phyloP scores from a whole-genome alignment of 2,888 invertebrate genomes.

The Venusia cambrica region DNA sequence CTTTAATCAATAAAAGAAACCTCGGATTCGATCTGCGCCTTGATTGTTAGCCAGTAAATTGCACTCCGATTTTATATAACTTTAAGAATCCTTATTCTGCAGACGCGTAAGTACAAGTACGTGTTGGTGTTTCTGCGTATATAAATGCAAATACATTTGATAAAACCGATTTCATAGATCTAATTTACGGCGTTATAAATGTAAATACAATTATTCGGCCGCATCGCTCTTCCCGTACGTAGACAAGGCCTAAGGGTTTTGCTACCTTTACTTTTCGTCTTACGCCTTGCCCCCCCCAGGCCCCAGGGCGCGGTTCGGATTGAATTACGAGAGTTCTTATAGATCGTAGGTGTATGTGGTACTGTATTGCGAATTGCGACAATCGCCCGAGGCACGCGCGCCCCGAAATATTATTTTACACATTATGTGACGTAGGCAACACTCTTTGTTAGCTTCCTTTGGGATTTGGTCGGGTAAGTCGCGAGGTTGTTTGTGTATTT shows the following conservation, averaged over 20 bases:
- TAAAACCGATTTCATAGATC: no score
- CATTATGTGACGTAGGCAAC: slow-evolving; percentile 48
- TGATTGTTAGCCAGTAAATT: no score
- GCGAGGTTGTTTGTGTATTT: slow-evolving; percentile 3
- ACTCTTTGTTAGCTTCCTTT: slow-evolving; percentile 22
- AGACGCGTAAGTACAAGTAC: no score
- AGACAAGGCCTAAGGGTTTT: slow-evolving; percentile 16
- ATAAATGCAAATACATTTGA: no score
- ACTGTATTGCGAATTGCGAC: slow-evolving; percentile 30
- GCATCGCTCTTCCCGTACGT: slow-evolving; percentile 1
- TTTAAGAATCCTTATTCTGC: no score
- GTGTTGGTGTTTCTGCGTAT: no score
- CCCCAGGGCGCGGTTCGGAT: slow-evolving; percentile 29
- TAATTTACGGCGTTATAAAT: no score
- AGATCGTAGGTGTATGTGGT: slow-evolving; percentile 8
- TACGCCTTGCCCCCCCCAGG: slow-evolving; percentile 24
- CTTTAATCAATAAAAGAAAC: no score
- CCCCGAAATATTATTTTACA: slow-evolving; percentile 65
- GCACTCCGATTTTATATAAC: no score
- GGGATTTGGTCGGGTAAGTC: slow-evolving; percentile 4
- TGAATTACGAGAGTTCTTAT: slow-evolving; percentile 31
- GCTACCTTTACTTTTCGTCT: slow-evolving; percentile 33
- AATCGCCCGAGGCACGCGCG: slow-evolving; percentile 52
- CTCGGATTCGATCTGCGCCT: no score
- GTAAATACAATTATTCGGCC: slow-evolving; percentile 7